Evolutionary conservation across 2,113 vertebrate genomes (phyloP).

Genomic region (Percopsis transmontana): DNA sequence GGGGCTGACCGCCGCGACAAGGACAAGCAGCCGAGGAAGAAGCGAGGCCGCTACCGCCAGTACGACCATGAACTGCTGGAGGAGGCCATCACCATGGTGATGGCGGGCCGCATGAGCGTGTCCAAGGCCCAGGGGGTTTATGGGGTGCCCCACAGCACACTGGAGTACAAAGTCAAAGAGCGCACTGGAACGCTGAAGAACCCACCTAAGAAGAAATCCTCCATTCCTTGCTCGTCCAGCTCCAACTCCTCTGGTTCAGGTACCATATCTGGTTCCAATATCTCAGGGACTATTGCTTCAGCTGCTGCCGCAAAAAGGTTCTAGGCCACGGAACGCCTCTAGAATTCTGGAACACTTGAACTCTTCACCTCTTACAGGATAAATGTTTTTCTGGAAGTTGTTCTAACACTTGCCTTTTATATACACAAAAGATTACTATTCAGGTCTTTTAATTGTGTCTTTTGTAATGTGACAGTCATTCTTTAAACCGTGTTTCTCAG

Average conservation of each 20-base stretch:
- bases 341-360: slow-evolving; percentile 71
- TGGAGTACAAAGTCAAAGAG: slow-evolving; percentile 99
- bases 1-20: slow-evolving; percentile 90
- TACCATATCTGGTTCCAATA: slow-evolving; percentile 83
- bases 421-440: slow-evolving; percentile 83
- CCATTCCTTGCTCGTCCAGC: slow-evolving; percentile 48
- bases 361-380: slow-evolving; percentile 82
- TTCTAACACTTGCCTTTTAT: slow-evolving; percentile 92
- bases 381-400: slow-evolving; percentile 83
- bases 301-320: slow-evolving; percentile 83
- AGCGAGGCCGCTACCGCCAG: slow-evolving; percentile 96
- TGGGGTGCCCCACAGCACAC: slow-evolving; percentile 99
- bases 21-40: slow-evolving; percentile 97
- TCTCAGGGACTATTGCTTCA: slow-evolving; percentile 91
- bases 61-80: slow-evolving; percentile 98
- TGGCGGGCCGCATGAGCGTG: slow-evolving; percentile 97
- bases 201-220: slow-evolving; percentile 96
- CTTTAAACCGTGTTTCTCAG: slow-evolving; percentile 55
- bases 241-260: slow-evolving; percentile 83
- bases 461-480: slow-evolving; percentile 58
- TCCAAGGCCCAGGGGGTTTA: slow-evolving; percentile 99
- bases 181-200: slow-evolving; percentile 97
- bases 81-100: slow-evolving; percentile 98
- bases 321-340: slow-evolving; percentile 79
- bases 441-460: slow-evolving; percentile 98